phyloP scores from a whole-genome alignment of 2,797 vertebrate species.

The Mionectes olivaceus region DNA sequence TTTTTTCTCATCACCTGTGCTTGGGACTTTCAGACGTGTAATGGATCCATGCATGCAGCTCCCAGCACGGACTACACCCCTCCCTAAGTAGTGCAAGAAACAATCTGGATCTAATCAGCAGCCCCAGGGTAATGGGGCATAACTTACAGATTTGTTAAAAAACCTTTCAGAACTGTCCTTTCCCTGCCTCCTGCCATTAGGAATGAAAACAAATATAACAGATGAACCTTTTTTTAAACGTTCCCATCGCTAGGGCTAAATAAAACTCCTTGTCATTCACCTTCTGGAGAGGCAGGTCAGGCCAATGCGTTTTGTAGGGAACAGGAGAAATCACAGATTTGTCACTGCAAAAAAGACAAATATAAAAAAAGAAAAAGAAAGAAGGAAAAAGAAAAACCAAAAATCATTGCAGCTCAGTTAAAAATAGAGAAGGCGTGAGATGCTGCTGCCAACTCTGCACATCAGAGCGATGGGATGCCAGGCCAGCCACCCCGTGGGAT shows the following conservation, averaged over 20 bases:
- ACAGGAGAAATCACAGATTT: slow-evolving; percentile 43
- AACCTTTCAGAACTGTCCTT: slow-evolving; percentile 66
- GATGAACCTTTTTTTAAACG: slow-evolving; percentile 43
- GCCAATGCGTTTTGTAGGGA: not conserved
- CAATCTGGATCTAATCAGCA: slow-evolving; percentile 66
- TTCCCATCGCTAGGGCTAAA: slow-evolving; percentile 64
- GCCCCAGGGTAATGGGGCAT: slow-evolving; percentile 53
- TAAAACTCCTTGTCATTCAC: slow-evolving; percentile 76
- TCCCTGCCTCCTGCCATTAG: slow-evolving; percentile 69
- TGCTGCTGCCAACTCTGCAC: not conserved
- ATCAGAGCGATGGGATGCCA: not conserved
- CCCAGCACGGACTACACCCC: not conserved
- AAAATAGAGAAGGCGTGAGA: slow-evolving; percentile 16
- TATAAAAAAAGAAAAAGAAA: not conserved
- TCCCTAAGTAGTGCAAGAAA: not conserved
- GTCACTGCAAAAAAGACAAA: not conserved
- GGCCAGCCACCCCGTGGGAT: accelerated
- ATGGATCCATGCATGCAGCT: not conserved
- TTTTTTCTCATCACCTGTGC: not conserved
- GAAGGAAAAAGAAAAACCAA: not conserved
- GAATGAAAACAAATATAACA: slow-evolving; percentile 69
- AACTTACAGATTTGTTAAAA: slow-evolving; percentile 65
- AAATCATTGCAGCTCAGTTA: slow-evolving; percentile 20
- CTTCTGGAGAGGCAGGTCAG: slow-evolving; percentile 67
- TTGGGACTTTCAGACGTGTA: not conserved